Evolutionary conservation across 2,888 invertebrate species (phyloP).

Genomic region (Orchesella flavescens): DNA sequence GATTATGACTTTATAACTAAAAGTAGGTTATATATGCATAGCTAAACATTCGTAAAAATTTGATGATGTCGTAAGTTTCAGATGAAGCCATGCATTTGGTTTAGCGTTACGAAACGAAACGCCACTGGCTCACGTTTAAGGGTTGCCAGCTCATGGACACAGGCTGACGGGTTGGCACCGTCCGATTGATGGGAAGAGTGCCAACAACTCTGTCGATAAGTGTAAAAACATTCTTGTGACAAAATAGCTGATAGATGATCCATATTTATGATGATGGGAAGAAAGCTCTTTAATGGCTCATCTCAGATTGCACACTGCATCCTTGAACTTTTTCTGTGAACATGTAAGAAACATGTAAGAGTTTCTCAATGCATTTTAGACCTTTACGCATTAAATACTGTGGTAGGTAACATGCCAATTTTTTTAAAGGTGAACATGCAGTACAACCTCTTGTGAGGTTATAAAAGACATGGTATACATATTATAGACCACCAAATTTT

Average conservation of each 20-base stretch:
- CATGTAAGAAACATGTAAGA: neutral
- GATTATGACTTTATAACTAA: neutral
- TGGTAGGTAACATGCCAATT: conserved; percentile 11
- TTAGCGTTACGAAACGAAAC: neutral
- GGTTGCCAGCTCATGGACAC: conserved; percentile 44
- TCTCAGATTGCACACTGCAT: conserved; percentile 44
- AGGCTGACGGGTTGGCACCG: conserved; percentile 37
- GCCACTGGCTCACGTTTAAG: too few species aligned
- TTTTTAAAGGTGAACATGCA: too few species aligned
- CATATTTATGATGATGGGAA: conserved; percentile 26
- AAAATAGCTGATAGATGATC: conserved; percentile 26
- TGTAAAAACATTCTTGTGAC: conserved; percentile 42
- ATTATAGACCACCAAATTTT: too few species aligned
- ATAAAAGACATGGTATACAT: too few species aligned
- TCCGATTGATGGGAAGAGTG: conserved; percentile 38
- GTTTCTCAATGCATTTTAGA: too few species aligned
- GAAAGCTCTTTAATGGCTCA: conserved; percentile 2
- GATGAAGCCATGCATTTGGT: neutral
- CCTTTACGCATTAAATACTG: neutral
- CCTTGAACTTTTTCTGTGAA: conserved; percentile 62
- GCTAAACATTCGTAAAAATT: neutral
- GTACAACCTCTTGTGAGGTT: too few species aligned
- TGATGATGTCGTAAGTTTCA: neutral
- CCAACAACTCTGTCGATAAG: conserved; percentile 40
- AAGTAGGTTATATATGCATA: neutral